Evolutionary conservation across 1,140 invertebrate genomes (phyloP).

Genomic region (Caenorhabditis brenneri): DNA sequence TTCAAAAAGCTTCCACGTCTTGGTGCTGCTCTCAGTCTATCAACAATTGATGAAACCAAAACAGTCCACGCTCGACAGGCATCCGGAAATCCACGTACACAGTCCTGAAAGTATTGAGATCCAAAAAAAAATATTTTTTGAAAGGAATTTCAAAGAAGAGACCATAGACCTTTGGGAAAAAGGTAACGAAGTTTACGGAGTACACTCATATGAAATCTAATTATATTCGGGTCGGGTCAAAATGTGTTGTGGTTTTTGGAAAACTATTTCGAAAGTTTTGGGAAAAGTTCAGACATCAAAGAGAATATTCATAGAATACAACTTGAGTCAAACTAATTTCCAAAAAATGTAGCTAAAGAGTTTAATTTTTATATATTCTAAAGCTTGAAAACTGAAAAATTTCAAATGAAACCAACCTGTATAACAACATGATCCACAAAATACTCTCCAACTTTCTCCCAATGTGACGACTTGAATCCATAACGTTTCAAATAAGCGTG

Average conservation of each 20-base stretch:
- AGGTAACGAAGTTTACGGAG: not conserved
- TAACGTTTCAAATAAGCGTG: constrained; percentile 60
- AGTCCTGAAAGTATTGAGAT: constrained; percentile 54
- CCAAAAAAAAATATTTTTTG: not conserved
- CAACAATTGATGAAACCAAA: constrained; percentile 63
- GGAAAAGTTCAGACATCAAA: too few species aligned
- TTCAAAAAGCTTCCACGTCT: constrained; percentile 31
- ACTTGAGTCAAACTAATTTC: too few species aligned
- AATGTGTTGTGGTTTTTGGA: not conserved
- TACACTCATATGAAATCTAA: not conserved
- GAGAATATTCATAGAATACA: too few species aligned
- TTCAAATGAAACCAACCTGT: constrained; percentile 46
- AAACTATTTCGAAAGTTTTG: not conserved
- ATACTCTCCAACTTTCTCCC: constrained; percentile 64
- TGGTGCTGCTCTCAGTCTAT: constrained; percentile 63
- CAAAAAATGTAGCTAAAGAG: too few species aligned
- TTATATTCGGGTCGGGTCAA: not conserved
- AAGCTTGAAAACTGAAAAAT: not conserved
- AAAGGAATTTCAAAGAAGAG: not conserved
- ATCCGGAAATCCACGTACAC: constrained; percentile 62
- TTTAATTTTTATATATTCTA: constrained; percentile 61
- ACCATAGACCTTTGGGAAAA: not conserved
- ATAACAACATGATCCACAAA: constrained; percentile 63
- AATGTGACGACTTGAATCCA: constrained; percentile 63
- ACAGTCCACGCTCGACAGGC: constrained; percentile 65